These are phyloP conservation scores for Thalassoma bifasciatum DNA, from an alignment of 2,113 vertebrate genomes.

Conservation along the genomic window DNA sequence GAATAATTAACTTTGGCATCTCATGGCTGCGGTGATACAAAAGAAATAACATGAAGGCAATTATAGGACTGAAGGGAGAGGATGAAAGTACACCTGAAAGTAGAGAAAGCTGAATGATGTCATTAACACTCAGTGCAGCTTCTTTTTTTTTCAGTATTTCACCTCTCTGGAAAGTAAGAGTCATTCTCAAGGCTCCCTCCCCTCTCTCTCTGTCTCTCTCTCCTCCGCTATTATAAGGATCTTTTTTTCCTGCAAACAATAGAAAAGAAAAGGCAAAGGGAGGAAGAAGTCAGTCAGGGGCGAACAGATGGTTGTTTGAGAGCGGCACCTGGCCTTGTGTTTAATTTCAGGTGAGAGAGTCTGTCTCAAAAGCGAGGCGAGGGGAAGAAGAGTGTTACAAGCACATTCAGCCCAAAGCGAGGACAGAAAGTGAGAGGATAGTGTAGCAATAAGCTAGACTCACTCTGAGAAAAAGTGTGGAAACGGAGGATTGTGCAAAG, in stretches of 20 bases:
- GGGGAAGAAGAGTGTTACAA: slow-evolving; percentile 59
- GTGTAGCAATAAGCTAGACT: slow-evolving; percentile 39
- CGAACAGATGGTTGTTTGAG: slow-evolving; percentile 58
- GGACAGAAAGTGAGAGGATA: slow-evolving; percentile 42
- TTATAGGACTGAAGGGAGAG: slow-evolving; percentile 61
- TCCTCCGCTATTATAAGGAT: slow-evolving; percentile 12
- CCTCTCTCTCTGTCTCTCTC: background rate
- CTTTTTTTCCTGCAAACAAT: slow-evolving; percentile 42
- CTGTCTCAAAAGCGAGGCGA: slow-evolving; percentile 53
- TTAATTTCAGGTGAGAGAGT: slow-evolving; percentile 83
- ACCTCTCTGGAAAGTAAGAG: slow-evolving; percentile 39
- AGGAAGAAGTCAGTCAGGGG: slow-evolving; percentile 60
- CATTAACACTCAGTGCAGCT: slow-evolving; percentile 58
- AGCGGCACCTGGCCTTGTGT: slow-evolving; percentile 82
- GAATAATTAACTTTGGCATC: slow-evolving; percentile 82
- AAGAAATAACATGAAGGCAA: slow-evolving; percentile 79
- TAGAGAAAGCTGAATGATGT: slow-evolving; percentile 66
- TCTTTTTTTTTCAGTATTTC: slow-evolving; percentile 33
- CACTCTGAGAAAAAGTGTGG: slow-evolving; percentile 38
- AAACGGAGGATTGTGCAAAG: slow-evolving; percentile 42
- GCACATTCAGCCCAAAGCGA: slow-evolving; percentile 47
- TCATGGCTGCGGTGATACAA: slow-evolving; percentile 68
- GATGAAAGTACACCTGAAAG: slow-evolving; percentile 70
- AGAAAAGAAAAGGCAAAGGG: slow-evolving; percentile 12
- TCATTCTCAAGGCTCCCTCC: slow-evolving; percentile 17